Evolutionary conservation across 2,113 vertebrate genomes (phyloP), one percentile per base, ranked within the genome.

Genomic region (Phycodurus eques): DNA sequence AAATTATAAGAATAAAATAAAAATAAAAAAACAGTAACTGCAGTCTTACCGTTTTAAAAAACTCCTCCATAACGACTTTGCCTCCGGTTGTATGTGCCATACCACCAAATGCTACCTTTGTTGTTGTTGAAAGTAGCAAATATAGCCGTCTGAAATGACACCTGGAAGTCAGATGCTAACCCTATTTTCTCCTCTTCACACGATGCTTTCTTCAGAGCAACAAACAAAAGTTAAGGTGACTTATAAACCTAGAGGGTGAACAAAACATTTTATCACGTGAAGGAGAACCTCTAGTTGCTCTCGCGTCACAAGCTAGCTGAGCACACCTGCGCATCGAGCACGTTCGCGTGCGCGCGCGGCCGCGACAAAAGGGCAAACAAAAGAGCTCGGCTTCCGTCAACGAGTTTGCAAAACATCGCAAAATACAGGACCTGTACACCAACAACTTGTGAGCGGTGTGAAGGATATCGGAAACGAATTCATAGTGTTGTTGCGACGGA

Each of bases 21-120:
- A 49, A 54, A 39, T n/a, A 57, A 66, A 53, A 54, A 3, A 54
- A n/a, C 8, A 19, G 20, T 19, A 51, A 19, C 49, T 54, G 14
- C 43, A 47, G 12, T 47, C 43, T 47, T 31, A 66, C 64, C 64
- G 64, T 47, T 66, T 66, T 27, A n/a, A 66, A 66, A 66, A 66
- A 66, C 43, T 66, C 64, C 44, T 66, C 64, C 64, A 66, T 66
- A 42, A 22, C 10, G 64, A 47, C 13, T 47, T 46, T 9, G 22
- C 64, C 43, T 31, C 44, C 47, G 44, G 43, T 10, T 47, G 43
- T 43, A 47, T 66, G 12, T 66, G 64, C 44, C 64, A 47, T 47
- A 46, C 47, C 42, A 31, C n/a, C 4, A 27, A 47, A 47, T 27
- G 19, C 39, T 14, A 43, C 35, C 10, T 63, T 46, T 9, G 14